phyloP scores from a whole-genome alignment of 2,113 vertebrate species.

The Gasterosteus aculeatus region DNA sequence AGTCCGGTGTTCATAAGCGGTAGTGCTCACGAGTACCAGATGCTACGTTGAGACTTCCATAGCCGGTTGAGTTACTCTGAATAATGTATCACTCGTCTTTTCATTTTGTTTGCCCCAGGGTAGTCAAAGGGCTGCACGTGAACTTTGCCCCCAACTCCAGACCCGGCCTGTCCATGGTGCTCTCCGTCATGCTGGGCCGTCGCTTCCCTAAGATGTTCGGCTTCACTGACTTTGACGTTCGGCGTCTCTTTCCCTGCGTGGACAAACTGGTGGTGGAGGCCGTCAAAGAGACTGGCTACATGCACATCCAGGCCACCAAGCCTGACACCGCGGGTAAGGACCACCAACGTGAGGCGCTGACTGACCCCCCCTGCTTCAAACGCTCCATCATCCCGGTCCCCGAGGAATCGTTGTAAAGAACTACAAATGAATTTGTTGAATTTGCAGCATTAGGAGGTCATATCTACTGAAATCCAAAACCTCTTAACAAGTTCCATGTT shows the following conservation, averaged over 20 bases:
- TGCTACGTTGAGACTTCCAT: too few species aligned
- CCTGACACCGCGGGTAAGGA: constrained; percentile 88
- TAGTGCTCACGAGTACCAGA: too few species aligned
- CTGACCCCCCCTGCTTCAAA: too few species aligned
- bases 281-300: constrained; percentile 85
- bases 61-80: background rate
- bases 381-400: too few species aligned
- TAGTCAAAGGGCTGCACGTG: constrained; percentile 85
- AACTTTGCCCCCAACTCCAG: constrained; percentile 73
- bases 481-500: too few species aligned
- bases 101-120: constrained; percentile 63
- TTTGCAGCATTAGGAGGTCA: too few species aligned
- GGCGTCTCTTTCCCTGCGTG: constrained; percentile 76
- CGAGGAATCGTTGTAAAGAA: too few species aligned
- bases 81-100: background rate
- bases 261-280: constrained; percentile 76
- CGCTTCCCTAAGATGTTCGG: constrained; percentile 84
- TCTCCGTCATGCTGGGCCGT: constrained; percentile 81
- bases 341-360: background rate
- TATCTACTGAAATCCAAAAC: too few species aligned
- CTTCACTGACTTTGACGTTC: constrained; percentile 79
- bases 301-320: constrained; percentile 92
- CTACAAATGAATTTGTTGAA: too few species aligned
- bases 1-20: too few species aligned
- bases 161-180: constrained; percentile 33